Conservation (phyloP, 2,888 invertebrate species). For the Drosophila meridionalis region DNA sequence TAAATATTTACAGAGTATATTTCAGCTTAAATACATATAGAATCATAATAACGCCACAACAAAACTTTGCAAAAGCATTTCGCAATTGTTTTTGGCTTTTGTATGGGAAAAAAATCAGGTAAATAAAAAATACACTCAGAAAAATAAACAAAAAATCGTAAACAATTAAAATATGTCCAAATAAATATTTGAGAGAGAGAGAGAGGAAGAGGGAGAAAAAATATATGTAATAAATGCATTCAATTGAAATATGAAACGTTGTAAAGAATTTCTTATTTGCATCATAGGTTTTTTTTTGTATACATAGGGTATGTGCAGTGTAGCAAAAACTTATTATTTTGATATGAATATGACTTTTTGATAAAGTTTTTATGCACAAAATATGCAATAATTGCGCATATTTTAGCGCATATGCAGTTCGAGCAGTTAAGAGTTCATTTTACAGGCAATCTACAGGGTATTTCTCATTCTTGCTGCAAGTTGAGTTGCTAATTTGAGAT, state of each 20-base stretch:
- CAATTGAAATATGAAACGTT: not conserved
- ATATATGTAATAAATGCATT: not conserved
- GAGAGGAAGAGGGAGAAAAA: not conserved
- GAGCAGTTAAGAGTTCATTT: not conserved
- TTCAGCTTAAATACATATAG: constrained; percentile 14
- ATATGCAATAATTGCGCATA: not conserved
- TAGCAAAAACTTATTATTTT: not conserved
- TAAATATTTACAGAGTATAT: constrained; percentile 37
- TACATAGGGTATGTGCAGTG: not conserved
- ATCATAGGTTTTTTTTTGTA: not conserved
- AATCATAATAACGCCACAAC: constrained; percentile 8
- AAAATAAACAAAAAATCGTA: not conserved
- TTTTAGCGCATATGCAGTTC: not conserved
- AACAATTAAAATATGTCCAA: not conserved
- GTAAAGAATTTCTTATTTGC: not conserved
- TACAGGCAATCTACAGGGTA: not conserved
- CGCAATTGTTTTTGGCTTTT: not conserved
- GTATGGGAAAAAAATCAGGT: not conserved
- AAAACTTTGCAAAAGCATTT: constrained; percentile 1
- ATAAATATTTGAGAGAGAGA: not conserved
- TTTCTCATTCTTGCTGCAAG: not conserved
- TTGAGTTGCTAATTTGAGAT: not conserved
- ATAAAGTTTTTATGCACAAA: not conserved
- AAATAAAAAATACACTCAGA: constrained; percentile 8
- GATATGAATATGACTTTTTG: not conserved